Base-by-base conservation (phyloP, 2,888 invertebrate species). In the Dioctria rufipes region DNA sequence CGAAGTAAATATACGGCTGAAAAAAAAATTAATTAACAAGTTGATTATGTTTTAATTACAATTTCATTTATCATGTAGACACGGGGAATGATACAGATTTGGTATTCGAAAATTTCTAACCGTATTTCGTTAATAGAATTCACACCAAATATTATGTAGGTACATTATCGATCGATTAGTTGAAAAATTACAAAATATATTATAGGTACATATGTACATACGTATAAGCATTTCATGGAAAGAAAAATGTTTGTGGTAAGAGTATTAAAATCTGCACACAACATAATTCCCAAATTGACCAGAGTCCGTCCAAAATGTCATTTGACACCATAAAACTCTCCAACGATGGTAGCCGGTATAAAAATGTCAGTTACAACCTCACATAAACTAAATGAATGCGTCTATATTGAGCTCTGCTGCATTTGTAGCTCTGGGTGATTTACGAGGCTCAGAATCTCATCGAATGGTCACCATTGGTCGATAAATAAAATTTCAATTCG, bases 401-500 rank as follows among this genome's bases (percentile, higher is more conserved):
- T 77, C 69, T 80, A 37, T 65, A 73, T 40, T 60, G 25, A 25
- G 67, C 58, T 37, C 39, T 65, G 69, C 80, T 82, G 80, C 81
- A 82, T 80, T 80, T 81, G 80, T 81, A 77, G 73, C 71, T 75
- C 69, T 1, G n/a, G 58, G 71, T 80, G 80, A 82, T 82, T 80
- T 82, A 82, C 78, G 71, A 61, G 46, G 63, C 63, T 73, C 37
- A 66, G 71, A 65, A 71, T 78, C 78, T 82, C 80, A 82, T 82
- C 80, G 81, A 82, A 82, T 82, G 81, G 82, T 69, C 81, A 81
- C 82, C 82, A 79, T 79, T 81, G 81, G 75, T 75, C 80, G 66
- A 82, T 82, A 82, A 82, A 82, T 82, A 82, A 82, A 82, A 82
- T 82, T 82, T 82, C 82, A 82, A 82, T 82, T 82, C 80, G 75